Base-by-base conservation (phyloP, 2,888 invertebrate species). In the Cataglyphis altisquamis region DNA sequence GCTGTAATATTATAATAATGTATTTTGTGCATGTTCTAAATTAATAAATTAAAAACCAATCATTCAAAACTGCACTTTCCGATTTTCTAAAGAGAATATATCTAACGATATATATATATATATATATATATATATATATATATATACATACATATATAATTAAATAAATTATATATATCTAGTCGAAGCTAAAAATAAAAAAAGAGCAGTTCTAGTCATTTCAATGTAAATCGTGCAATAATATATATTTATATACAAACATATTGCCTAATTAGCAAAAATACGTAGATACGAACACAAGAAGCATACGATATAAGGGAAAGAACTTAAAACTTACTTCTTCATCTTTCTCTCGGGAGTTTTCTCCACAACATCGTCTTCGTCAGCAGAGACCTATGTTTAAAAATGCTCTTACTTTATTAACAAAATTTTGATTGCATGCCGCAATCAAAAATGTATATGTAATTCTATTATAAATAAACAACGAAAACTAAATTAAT, bases 301-400 rank as follows among this genome's bases (percentile, higher is more conserved):
- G 25, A 18, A 32, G 29, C 41, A 29, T 21, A 60, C 45, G 18
- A 32, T 68, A 32, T 32, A 8, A 18, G 18, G 4, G 29, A 39
- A 29, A 77, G 18, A 10, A 32, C 5, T 70, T 48, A 39, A 52
- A 80, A 15, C 88, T 88, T 84, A 90, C 90, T 9, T 89, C 83
- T 84, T 91, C 60, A 64, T 70, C 82, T 87, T 88, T 41, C 67
- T 68, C 32, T 88, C 85, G 10, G 87, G 89, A 67, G 90, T 90
- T 68, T 77, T 90, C 86, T 91, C 88, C 57, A 91, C 82, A 77
- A 90, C 82, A 66, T 87, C 88, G 55, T 91, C 88, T 66, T 88
- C 88, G 25, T 87, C 87, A 68, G 48, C 81, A 45, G 82, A 83
- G 82, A 64, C 85, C 70, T 83, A 83, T 64, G 73, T 88, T 86